A percentile compares a stretch with the other conserved stretches of the same genome.
These are phyloP conservation scores for Tetranychus cinnabarinus DNA, from an alignment of 1,140 invertebrate genomes.

Conservation along the genomic window DNA sequence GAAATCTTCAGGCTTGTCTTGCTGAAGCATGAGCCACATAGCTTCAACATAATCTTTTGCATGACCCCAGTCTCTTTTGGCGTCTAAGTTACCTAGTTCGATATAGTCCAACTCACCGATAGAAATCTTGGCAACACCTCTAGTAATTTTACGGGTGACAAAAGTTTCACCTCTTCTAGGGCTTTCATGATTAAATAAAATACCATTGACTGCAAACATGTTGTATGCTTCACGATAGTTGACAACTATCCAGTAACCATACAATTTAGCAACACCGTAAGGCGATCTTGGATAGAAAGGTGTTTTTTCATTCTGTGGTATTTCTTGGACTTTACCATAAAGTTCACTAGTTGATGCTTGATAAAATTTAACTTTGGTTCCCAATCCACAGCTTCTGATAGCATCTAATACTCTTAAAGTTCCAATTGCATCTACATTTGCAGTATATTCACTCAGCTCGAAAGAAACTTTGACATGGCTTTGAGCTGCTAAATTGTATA, in stretches of 20 bases:
- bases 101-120: constrained; percentile 61
- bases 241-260: constrained; percentile 93
- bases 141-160: constrained; percentile 93
- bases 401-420: constrained; percentile 84
- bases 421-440: constrained; percentile 94
- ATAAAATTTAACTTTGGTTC: constrained; percentile 71
- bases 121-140: constrained; percentile 85
- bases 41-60: constrained; percentile 97
- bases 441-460: constrained; percentile 94
- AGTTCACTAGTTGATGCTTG: constrained; percentile 96
- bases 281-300: constrained; percentile 98
- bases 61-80: constrained; percentile 95
- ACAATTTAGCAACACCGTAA: constrained; percentile 94
- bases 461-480: constrained; percentile 98
- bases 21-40: constrained; percentile 99
- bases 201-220: constrained; percentile 96
- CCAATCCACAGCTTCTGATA: constrained; percentile 68
- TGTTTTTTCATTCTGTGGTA: constrained; percentile 90
- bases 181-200: constrained; percentile 98
- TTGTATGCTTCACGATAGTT: constrained; percentile 95
- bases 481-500: constrained; percentile 98
- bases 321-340: constrained; percentile 89
- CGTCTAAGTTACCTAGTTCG: constrained; percentile 85
- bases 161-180: constrained; percentile 90
- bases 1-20: constrained; percentile 73